Base-by-base conservation (phyloP, 2,113 vertebrate species). In the Pica pica region DNA sequence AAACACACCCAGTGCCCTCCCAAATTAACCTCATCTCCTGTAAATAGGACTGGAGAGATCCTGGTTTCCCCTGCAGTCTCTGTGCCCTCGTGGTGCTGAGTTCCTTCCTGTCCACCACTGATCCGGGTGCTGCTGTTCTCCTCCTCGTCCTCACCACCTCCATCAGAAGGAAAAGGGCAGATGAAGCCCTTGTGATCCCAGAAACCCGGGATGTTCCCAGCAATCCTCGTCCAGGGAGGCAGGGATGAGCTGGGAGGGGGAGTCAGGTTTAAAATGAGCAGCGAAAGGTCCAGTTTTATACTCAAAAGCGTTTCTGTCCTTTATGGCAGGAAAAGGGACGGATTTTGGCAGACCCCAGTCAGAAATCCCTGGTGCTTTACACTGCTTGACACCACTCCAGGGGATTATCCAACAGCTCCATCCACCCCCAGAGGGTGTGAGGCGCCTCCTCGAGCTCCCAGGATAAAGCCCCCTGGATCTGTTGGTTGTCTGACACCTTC, bases 341-440 rank as follows among this genome's bases (percentile, higher is more conserved):
- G 56, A 26, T 39, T 65, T 47, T 18, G 55, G 76, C 60, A 68
- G 49, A 64, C 31, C 61, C 19, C 9, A 20, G 1, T 14, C 16
- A 33, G 27, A 50, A 68, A 53, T 41, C 26, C 31, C 23, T 23
- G 33, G 24, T 55, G 47, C 35, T 81, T 27, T 27, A 3, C 24
- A 2, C 35, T 21, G 28, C 12, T 26, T 50, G n/a, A 9, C 46
- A 61, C 24, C 37, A 11, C 59, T n/a, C 60, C 60, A 30, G 60
- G 49, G 49, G 39, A 64, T 65, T 24, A 44, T 30, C 60, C 49
- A 24, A 2, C 39, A 46, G 14, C 6, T 84, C 50, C 68, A 23
- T 3, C 16, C 73, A 14, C 5, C 59, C 33, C 33, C 47, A 4
- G 11, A 1, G 65, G 41, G 16, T 3, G 2, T 1, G 5, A 12